A percentile compares a stretch with the other conserved stretches of the same genome.
These are phyloP conservation scores for Limonius californicus DNA, from an alignment of 1,140 invertebrate species.

Conservation along the genomic window DNA sequence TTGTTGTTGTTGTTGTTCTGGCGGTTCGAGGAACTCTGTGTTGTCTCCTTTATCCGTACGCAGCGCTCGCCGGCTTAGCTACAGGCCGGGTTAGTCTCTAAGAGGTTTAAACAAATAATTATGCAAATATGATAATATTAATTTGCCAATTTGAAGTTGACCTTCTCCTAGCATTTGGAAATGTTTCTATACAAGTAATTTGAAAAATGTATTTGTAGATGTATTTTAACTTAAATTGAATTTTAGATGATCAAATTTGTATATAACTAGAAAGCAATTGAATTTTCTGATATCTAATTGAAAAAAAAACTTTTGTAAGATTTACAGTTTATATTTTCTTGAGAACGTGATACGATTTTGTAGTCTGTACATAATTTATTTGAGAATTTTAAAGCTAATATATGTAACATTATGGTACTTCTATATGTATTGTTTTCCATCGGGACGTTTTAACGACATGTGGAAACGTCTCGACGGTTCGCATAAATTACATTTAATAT, in stretches of 20 bases:
- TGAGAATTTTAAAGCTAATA: conserved; percentile 32
- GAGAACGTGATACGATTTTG: conserved; percentile 36
- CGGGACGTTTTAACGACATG: conserved; percentile 7
- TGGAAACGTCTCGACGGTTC: not conserved
- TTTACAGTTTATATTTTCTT: conserved; percentile 32
- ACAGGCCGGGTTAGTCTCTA: conserved; percentile 7
- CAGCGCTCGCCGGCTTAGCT: conserved; percentile 20
- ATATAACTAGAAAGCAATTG: conserved; percentile 22
- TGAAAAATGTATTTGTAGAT: conserved; percentile 33
- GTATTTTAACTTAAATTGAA: conserved; percentile 31
- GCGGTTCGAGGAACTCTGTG: not conserved
- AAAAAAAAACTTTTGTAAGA: conserved; percentile 27
- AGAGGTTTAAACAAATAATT: not conserved
- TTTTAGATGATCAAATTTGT: conserved; percentile 31
- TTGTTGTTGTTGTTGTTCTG: conserved; percentile 13
- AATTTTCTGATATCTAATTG: conserved; percentile 28
- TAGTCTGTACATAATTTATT: conserved; percentile 43
- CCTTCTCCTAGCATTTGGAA: conserved; percentile 27
- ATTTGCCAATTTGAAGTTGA: conserved; percentile 34
- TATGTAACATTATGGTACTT: conserved; percentile 25
- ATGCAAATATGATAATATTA: conserved; percentile 19
- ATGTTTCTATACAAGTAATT: conserved; percentile 31
- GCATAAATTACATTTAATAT: conserved; percentile 11
- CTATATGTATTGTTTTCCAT: conserved; percentile 20
- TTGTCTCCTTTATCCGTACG: conserved; percentile 7